Evolutionary conservation across 2,888 invertebrate genomes (phyloP), one percentile per base, ranked within the genome.

Genomic region (Epinotia brunnichana): DNA sequence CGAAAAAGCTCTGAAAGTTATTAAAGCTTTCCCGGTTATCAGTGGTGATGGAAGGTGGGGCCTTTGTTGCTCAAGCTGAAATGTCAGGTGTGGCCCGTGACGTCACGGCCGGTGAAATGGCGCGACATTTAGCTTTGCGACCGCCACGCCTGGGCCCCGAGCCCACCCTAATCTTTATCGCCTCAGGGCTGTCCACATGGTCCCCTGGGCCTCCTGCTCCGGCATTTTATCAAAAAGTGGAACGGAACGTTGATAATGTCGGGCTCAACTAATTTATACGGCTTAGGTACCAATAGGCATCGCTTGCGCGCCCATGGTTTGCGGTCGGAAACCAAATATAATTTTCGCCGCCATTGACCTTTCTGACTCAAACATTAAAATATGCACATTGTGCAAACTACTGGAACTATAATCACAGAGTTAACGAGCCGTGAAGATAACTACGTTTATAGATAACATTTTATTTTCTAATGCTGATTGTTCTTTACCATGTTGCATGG

Each of bases 31-130:
- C 87, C 85, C 82, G 83, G 87, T 88, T 91, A 92, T 91, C 91
- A 88, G 87, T 80, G 79, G 77, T 77, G 83, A 81, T 82, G 84
- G 83, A 85, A 89, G 92, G 91, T 90, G 87, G 91, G 92, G 91
- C 91, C 91, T 87, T 89, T 91, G 90, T 90, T 88, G 88, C 90
- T 88, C 84, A 84, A 85, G 85, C 83, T 85, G 81, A 91, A 93
- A 93, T 91, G 92, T 85, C 92, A 92, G 92, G 92, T 88, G 92
- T 83, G 92, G 91, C 87, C 81, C 70, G 85, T 92, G 91, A 92
- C 91, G 91, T 92, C 91, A 92, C 80, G 76, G 79, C 81, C 83
- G 82, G 83, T 83, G 81, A 92, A 91, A 92, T 91, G 91, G 89
- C 91, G 85, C 90, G 92, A 89, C 92, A 92, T 92, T 92, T 92